phyloP scores from a whole-genome alignment of 1,140 invertebrate species.

The Tribolium madens region DNA sequence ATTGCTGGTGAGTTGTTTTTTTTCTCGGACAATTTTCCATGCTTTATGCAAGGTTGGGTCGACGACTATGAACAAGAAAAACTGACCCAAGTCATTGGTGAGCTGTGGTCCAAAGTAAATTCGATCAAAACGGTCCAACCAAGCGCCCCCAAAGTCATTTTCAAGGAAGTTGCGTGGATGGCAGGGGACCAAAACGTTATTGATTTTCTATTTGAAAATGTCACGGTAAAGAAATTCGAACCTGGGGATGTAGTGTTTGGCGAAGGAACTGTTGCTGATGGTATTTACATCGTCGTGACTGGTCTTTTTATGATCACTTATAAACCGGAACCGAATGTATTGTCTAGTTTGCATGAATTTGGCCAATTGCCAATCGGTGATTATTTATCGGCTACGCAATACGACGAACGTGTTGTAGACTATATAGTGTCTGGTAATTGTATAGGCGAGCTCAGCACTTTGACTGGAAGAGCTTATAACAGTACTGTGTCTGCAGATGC shows the following conservation, averaged over 20 bases:
- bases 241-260: conserved; percentile 38
- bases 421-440: conserved; percentile 48
- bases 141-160: conserved; percentile 45
- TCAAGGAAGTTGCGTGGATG: conserved; percentile 52
- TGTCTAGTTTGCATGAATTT: conserved; percentile 13
- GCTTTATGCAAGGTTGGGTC: conserved; percentile 12
- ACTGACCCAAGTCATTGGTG: conserved; percentile 11
- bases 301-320: conserved; percentile 16
- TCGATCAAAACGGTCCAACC: conserved; percentile 34
- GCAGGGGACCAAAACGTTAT: conserved; percentile 33
- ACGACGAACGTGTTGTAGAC: conserved; percentile 23
- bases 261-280: conserved; percentile 39
- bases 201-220: conserved; percentile 45
- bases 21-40: background rate
- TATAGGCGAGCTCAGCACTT: conserved; percentile 46
- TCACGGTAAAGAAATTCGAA: conserved; percentile 25
- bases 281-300: conserved; percentile 51
- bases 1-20: conserved; percentile 15
- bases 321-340: background rate
- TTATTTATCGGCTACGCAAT: background rate
- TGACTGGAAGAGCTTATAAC: conserved; percentile 47
- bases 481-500: conserved; percentile 48
- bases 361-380: conserved; percentile 25
- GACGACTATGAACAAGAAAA: conserved; percentile 42
- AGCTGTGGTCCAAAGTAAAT: conserved; percentile 5